These are phyloP conservation scores for Brachylomia viminalis DNA, from an alignment of 2,888 invertebrate species.

Conservation along the genomic window DNA sequence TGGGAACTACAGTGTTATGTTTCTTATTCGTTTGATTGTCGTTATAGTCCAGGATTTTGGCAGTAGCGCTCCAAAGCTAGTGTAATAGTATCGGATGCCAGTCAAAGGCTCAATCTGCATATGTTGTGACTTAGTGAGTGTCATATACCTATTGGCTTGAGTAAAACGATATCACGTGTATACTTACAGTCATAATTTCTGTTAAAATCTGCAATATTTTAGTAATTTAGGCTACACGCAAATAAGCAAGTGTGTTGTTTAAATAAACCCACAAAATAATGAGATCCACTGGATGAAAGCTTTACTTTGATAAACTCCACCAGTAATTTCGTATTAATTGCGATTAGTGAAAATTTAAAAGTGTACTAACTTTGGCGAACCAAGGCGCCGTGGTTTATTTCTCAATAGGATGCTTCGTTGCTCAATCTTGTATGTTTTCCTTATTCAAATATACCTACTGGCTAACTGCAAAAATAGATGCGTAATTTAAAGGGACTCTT, in stretches of 20 bases:
- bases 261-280: slow-evolving; percentile 1
- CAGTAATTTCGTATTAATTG: slow-evolving; percentile 28
- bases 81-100: neutral
- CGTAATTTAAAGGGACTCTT: slow-evolving; percentile 44
- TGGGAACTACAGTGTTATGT: slow-evolving; percentile 11
- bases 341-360: slow-evolving; percentile 1
- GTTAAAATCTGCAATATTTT: neutral
- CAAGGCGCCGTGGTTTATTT: slow-evolving; percentile 20
- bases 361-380: neutral
- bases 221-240: neutral
- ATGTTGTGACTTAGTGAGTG: neutral
- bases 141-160: neutral
- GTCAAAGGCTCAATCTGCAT: slow-evolving; percentile 36
- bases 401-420: slow-evolving; percentile 4
- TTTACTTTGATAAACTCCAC: slow-evolving; percentile 6
- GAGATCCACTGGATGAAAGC: neutral
- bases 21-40: neutral
- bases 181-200: neutral
- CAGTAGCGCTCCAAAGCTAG: slow-evolving; percentile 2
- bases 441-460: slow-evolving; percentile 1
- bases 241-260: slow-evolving; percentile 3
- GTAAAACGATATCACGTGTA: neutral
- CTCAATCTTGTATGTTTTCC: slow-evolving; percentile 19
- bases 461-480: slow-evolving; percentile 31
- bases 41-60: neutral